Evolutionary conservation across 2,888 invertebrate species (phyloP), one percentile per base, ranked within the genome.

Genomic region (Mythimna impura): DNA sequence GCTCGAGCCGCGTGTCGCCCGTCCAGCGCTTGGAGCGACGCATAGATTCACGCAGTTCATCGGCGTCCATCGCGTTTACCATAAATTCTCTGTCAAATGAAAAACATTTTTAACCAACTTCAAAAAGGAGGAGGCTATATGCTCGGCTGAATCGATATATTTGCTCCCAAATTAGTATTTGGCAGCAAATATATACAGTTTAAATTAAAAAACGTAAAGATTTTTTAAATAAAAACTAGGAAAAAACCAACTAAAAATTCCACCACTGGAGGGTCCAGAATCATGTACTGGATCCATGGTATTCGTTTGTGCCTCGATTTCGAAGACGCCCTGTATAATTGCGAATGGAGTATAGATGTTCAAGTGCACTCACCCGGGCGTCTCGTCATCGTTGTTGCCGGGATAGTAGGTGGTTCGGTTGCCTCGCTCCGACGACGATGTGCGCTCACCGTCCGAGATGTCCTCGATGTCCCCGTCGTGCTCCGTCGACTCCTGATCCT

Each of bases 381-480:
- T 96, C 9, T 95, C 95, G 9, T 96, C 97, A 75, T 97, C 97
- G 71, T 97, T 97, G 55, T 97, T 97, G n/a, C 97, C 97, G 14
- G 98, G 98, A 89, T 98, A 98, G 91, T 98, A 98, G 80, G 98
- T 97, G 30, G 97, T 95, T 34, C 97, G 92, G 81, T 91, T 93
- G 2, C 95, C 89, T 74, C 97, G 97, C 88, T 98, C 98, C 0
- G 98, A 98, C 0, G 98, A 98, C 10, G 98, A 98, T 0, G 98
- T 98, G 60, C 97, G 95, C 82, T 98, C 98, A 0, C 98, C 98
- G 90, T 98, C 98, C 0, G 98, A 98, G 88, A 98, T 98, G 87
- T 98, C 98, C 87, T 98, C 98, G 0, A 98, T 97, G 85, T 98
- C 98, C 0, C 98, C 98, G 81, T 98, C 98, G 89, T 98, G 98